These are phyloP conservation scores for Beris chalybata DNA, from an alignment of 2,888 invertebrate genomes.

Conservation along the genomic window DNA sequence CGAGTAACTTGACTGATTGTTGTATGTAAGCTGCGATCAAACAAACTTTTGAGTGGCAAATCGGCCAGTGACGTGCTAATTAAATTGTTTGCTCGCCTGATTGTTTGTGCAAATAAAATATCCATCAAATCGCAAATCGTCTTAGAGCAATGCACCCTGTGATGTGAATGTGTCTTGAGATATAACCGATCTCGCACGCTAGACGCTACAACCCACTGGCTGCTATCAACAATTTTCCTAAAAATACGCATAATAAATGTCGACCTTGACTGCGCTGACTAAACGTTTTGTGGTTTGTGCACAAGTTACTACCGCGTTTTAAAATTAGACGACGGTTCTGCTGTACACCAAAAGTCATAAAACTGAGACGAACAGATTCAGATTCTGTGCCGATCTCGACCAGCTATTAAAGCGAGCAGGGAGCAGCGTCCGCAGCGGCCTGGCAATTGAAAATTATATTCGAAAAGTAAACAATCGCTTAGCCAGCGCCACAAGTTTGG, in stretches of 20 bases:
- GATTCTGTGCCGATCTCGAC: not conserved
- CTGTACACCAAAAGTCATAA: too few species aligned
- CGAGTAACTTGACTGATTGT: too few species aligned
- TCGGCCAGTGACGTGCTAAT: constrained; percentile 16
- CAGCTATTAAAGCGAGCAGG: constrained; percentile 1
- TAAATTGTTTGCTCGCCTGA: constrained; percentile 25
- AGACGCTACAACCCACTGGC: not conserved
- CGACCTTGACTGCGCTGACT: constrained; percentile 20
- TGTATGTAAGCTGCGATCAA: too few species aligned
- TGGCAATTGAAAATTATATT: too few species aligned
- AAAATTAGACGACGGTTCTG: constrained; percentile 2
- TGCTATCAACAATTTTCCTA: constrained; percentile 19
- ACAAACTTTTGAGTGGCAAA: too few species aligned
- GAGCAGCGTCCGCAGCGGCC: constrained; percentile 2
- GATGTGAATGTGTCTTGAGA: not conserved
- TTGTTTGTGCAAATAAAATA: constrained; percentile 9
- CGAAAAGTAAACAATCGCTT: too few species aligned
- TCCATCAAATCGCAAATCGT: too few species aligned
- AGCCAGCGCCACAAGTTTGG: too few species aligned
- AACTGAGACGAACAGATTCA: too few species aligned
- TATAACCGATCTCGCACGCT: not conserved
- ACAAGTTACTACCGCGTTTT: constrained; percentile 23
- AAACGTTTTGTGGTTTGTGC: constrained; percentile 10
- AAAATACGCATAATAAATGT: constrained; percentile 15
- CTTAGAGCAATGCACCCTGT: constrained; percentile 22